Percentiles rank a stretch among this genome's conserved stretches.
These are phyloP conservation scores for Holothuria scabra DNA, from an alignment of 53 echinoderm and acorn worm genomes.

Conservation along the genomic window DNA sequence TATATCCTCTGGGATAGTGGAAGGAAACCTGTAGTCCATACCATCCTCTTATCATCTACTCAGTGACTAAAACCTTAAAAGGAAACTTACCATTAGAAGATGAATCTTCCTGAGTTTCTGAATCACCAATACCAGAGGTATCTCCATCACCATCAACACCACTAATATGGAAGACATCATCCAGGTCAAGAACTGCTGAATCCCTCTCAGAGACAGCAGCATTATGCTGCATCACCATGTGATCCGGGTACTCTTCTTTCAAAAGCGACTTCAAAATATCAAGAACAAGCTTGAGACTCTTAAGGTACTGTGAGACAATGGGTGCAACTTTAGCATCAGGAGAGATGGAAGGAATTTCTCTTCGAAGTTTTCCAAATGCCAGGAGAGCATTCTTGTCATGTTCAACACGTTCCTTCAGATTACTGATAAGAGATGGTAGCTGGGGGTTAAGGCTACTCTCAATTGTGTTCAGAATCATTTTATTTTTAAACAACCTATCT, in stretches of 20 bases:
- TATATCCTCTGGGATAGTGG: too few species aligned
- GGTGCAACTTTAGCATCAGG: slow-evolving; percentile 87
- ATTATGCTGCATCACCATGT: slow-evolving; percentile 35
- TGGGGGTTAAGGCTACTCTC: slow-evolving; percentile 76
- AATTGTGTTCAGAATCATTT: slow-evolving; percentile 83
- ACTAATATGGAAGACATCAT: slow-evolving; percentile 34
- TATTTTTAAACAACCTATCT: slow-evolving; percentile 87
- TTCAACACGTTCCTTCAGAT: slow-evolving; percentile 85
- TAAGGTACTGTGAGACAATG: slow-evolving; percentile 80
- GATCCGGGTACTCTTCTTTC: slow-evolving; percentile 80
- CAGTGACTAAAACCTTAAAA: too few species aligned
- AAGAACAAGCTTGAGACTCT: slow-evolving; percentile 72
- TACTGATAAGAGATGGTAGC: slow-evolving; percentile 71
- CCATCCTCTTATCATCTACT: too few species aligned
- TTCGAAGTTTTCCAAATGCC: slow-evolving; percentile 76
- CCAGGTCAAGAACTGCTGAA: slow-evolving; percentile 30
- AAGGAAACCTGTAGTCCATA: too few species aligned
- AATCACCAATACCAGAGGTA: slow-evolving; percentile 41
- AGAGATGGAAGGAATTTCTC: slow-evolving; percentile 85
- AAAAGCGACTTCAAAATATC: slow-evolving; percentile 70
- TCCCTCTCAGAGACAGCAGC: slow-evolving; percentile 39
- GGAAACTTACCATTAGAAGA: slow-evolving; percentile 22
- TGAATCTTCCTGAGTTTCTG: slow-evolving; percentile 42
- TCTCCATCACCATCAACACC: slow-evolving; percentile 23
- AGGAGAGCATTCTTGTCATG: slow-evolving; percentile 90